phyloP scores from a whole-genome alignment of 2,113 vertebrate genomes.

The Protobothrops flavoviridis region DNA sequence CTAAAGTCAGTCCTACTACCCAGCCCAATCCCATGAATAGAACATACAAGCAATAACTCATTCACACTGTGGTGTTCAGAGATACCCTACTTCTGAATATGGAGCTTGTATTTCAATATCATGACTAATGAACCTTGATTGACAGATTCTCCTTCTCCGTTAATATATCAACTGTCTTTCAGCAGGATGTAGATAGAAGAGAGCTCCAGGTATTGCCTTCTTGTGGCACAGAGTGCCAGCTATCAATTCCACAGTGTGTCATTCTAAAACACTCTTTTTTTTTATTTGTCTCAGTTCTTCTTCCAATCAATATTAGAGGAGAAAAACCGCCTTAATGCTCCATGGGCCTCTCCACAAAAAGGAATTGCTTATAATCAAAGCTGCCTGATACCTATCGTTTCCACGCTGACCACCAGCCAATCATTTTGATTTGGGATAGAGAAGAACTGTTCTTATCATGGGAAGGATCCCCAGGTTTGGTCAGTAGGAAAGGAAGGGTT shows the following conservation, averaged over 20 bases:
- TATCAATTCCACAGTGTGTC: background rate
- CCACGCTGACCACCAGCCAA: background rate
- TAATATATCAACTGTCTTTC: background rate
- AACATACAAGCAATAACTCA: background rate
- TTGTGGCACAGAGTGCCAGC: background rate
- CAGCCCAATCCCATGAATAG: background rate
- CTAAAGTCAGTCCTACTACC: background rate
- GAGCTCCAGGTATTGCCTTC: background rate
- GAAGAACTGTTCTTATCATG: background rate
- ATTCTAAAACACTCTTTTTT: background rate
- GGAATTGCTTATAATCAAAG: background rate
- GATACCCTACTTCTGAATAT: background rate
- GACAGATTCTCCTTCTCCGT: background rate
- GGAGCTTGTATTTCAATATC: background rate
- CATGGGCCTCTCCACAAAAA: background rate
- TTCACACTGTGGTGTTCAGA: background rate
- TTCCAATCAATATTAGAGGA: background rate
- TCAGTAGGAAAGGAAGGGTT: background rate
- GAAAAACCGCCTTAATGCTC: background rate
- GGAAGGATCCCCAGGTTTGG: background rate
- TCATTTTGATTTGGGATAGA: background rate
- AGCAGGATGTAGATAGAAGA: background rate
- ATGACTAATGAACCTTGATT: background rate
- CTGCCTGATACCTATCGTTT: background rate
- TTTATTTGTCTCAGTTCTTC: background rate